Base-by-base conservation (phyloP, 2,113 vertebrate genomes). In the Sciurus niger region DNA sequence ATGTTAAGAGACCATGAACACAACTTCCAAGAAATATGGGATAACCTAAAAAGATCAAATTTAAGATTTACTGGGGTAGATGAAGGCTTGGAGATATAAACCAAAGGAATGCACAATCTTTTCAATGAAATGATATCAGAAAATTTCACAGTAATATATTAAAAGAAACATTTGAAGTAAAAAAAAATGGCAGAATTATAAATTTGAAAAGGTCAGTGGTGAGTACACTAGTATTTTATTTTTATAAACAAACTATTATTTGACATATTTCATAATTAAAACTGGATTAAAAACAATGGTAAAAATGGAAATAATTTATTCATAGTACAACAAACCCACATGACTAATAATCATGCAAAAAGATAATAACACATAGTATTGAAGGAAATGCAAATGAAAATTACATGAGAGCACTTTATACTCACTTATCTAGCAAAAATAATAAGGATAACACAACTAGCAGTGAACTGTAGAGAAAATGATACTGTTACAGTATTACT, bases 221-320 rank as follows among this genome's bases (percentile, higher is more conserved):
- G 20, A 82, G 34, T 76, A 88, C 24, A 77, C 51, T 86, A 18
- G 30, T 83, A 60, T 28, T 86, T 76, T 80, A 84, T 53, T 84
- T 84, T 89, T 84, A 73, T 53, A 94, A 53, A 51, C 5, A 63
- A 74, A 92, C 32, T 74, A 89, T 80, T 92, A 84, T 17, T n/a
- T 94, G 28, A 85, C 92, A 58, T 80, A 94, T 85, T 74, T 85
- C 84, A 94, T 40, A 88, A 91, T 72, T 58, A 72, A 68, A 84
- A 74, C 78, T 93, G 24, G 32, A 83, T 78, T 86, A 53, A 82
- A 90, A 76, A 86, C 65, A 68, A 53, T 94, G 68, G 68, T 30
- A 55, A 48, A 90, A 72, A 60, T 53, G 11, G 40, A 60, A 89
- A 32, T 55, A 84, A 90, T 14, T 74, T 68, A 92, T 70, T 89